Evolutionary conservation across 2,113 vertebrate species (phyloP), one percentile per base, ranked within the genome.

Genomic region (Hemibagrus wyckioides): DNA sequence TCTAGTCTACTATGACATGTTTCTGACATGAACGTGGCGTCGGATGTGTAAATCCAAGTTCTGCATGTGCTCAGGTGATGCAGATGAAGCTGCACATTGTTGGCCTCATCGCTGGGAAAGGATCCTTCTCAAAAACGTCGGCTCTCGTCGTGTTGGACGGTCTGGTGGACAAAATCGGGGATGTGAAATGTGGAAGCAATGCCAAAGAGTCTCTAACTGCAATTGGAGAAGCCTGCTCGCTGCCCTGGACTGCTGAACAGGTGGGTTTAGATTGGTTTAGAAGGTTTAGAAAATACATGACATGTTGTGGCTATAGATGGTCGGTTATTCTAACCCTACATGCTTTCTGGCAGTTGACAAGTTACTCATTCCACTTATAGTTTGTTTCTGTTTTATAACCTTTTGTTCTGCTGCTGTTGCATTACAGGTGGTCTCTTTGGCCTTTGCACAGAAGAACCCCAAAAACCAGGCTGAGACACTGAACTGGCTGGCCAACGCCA

Each of bases 191-290:
- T 92, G 98, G 98, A 0, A 96, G 91, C 73, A 99, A 99, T 17
- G 97, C 98, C 77, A 99, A 98, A 92, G 97, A 97, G 90, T 97
- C 95, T 56, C 94, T 99, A 91, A 99, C 97, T 52, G 96, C 97
- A 2, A 99, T 99, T 88, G 97, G 96, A 25, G 97, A 97, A 92
- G 95, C 96, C 0, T 99, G 98, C 90, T 94, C 95, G 19, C 93
- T 99, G 48, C 97, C 98, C 0, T 99, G 98, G 98, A 98, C 97
- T 25, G 98, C 98, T 81, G 98, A 99, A 80, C 98, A 99, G 96
- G 98, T 99, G 11, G 83, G 95, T 89, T 19, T 13, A 17, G 48
- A 30, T 7, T 80, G 6, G n/a, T n/a, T n/a, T n/a, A n/a, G n/a
- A n/a, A n/a, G n/a, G n/a, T n/a, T n/a, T n/a, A n/a, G n/a, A n/a